Evolutionary conservation across 2,797 vertebrate genomes (phyloP).

Genomic region (Uromys caudimaculatus): DNA sequence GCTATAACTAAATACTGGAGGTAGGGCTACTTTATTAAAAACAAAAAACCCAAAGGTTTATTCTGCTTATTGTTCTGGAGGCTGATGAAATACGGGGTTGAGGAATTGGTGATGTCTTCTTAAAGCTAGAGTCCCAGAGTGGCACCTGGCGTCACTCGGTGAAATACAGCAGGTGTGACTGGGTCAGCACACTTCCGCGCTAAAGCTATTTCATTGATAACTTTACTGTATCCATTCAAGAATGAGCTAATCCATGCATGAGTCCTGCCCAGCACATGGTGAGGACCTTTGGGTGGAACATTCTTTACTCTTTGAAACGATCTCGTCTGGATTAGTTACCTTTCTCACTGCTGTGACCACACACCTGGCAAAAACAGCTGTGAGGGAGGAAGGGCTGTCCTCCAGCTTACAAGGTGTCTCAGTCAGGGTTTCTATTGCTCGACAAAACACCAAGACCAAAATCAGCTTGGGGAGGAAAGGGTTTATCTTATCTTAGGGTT

Average conservation of each 20-base stretch:
- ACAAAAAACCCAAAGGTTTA: neutral
- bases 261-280: neutral
- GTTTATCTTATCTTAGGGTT: neutral
- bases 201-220: neutral
- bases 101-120: neutral
- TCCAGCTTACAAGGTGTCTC: neutral
- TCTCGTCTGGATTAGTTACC: no score
- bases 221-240: neutral
- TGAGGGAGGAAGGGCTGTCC: no score
- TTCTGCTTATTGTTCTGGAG: neutral
- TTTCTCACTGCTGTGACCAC: neutral
- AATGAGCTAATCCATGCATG: no score
- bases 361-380: neutral
- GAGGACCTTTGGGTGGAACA: neutral
- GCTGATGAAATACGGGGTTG: neutral
- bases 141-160: neutral
- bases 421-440: neutral
- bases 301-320: neutral
- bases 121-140: neutral
- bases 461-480: neutral
- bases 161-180: neutral
- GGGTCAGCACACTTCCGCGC: neutral
- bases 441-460: neutral
- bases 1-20: neutral
- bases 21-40: neutral